A percentile compares a stretch with the other conserved stretches of the same genome.
These are phyloP conservation scores for Dysmachus trigonus DNA, from an alignment of 2,888 invertebrate species.

Conservation along the genomic window DNA sequence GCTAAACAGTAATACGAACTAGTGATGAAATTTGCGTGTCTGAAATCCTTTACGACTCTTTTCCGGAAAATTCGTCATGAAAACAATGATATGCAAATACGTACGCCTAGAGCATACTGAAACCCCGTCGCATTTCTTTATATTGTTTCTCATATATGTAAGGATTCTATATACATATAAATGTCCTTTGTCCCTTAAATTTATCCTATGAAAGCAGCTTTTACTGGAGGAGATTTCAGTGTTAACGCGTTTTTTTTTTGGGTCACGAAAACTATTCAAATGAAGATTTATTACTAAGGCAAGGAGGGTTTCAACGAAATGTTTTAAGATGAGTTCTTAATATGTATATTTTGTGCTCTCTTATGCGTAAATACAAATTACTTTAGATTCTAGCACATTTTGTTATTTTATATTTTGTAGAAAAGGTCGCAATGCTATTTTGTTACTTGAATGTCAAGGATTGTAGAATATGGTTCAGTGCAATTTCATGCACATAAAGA, in stretches of 20 bases:
- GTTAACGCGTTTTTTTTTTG: background rate
- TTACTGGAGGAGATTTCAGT: background rate
- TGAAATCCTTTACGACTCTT: background rate
- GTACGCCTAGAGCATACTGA: background rate
- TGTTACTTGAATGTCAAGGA: background rate
- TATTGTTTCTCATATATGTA: background rate
- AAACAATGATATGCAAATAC: constrained; percentile 3
- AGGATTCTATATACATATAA: background rate
- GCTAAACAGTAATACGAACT: background rate
- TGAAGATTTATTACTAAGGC: background rate
- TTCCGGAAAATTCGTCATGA: background rate
- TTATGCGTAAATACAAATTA: background rate
- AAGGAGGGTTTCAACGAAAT: background rate
- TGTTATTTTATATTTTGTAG: background rate
- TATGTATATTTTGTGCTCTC: background rate
- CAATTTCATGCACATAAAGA: background rate
- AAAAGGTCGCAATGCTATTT: background rate
- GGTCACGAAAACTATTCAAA: background rate
- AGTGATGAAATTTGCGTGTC: background rate
- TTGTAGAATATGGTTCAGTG: background rate
- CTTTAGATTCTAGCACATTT: background rate
- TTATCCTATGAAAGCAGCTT: background rate
- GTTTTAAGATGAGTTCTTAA: background rate
- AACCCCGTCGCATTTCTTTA: background rate
- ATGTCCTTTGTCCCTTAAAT: background rate